phyloP scores from a whole-genome alignment of 2,888 invertebrate species.

The Zhuqinia jingwanae region DNA sequence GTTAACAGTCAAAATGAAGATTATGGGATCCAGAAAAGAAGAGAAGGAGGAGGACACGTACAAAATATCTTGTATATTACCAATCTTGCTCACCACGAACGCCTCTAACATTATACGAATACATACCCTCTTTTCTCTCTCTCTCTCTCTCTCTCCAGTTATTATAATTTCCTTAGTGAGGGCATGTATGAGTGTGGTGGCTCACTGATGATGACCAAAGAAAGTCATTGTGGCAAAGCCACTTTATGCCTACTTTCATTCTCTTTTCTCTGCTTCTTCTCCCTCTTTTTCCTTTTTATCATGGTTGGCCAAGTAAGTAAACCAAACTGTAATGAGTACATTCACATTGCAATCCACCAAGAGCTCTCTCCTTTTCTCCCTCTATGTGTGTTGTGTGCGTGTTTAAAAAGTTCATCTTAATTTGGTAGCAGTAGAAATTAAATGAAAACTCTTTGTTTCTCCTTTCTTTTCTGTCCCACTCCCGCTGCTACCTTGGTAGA shows the following conservation, averaged over 20 bases:
- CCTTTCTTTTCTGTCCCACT: conserved; percentile 24
- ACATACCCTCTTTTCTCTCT: conserved; percentile 17
- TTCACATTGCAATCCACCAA: conserved; percentile 34
- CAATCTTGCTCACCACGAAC: conserved; percentile 27
- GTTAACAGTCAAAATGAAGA: conserved; percentile 40
- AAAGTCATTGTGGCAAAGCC: conserved; percentile 63
- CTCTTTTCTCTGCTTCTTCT: conserved; percentile 10
- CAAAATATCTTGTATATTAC: conserved; percentile 8
- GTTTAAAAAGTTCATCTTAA: conserved; percentile 67
- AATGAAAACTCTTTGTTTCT: conserved; percentile 57
- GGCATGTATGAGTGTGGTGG: not conserved
- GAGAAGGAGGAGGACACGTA: conserved; percentile 10
- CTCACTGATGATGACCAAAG: conserved; percentile 58
- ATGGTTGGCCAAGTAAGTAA: conserved; percentile 46
- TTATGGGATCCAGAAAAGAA: not conserved
- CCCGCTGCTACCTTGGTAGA: conserved; percentile 43
- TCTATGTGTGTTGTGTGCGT: conserved; percentile 34
- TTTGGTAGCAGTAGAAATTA: conserved; percentile 58
- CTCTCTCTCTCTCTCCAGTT: conserved; percentile 25
- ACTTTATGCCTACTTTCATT: conserved; percentile 11
- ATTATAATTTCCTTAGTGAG: conserved; percentile 36
- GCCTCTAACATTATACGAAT: conserved; percentile 34
- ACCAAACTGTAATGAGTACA: conserved; percentile 48
- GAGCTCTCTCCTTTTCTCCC: conserved; percentile 3
- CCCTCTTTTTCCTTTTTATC: conserved; percentile 19